Conservation (phyloP, 2,888 invertebrate species). For the Zaprionus lineosus region DNA sequence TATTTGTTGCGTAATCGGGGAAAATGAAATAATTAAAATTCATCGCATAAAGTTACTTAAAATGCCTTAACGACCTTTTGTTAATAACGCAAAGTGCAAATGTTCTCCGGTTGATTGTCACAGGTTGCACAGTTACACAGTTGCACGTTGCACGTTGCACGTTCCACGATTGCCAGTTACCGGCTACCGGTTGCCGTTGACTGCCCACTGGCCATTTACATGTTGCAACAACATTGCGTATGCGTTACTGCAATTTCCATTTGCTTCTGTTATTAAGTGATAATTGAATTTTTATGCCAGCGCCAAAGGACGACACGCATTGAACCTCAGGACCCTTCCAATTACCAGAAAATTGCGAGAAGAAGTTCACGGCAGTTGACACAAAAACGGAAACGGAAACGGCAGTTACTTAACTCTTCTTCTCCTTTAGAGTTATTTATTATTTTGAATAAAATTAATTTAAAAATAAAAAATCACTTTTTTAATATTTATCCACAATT, state of each 20-base stretch:
- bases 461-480: too few relatives aligned
- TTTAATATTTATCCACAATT: too few relatives aligned
- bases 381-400: not conserved
- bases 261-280: conserved; percentile 71
- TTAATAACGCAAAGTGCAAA: conserved; percentile 74
- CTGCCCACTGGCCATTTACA: conserved; percentile 31
- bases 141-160: conserved; percentile 14
- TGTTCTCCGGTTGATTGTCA: conserved; percentile 46
- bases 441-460: too few relatives aligned
- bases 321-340: conserved; percentile 38
- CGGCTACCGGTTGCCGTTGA: conserved; percentile 11
- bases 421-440: not conserved
- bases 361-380: conserved; percentile 22
- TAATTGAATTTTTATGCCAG: conserved; percentile 76
- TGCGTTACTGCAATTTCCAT: conserved; percentile 48
- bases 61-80: conserved; percentile 74
- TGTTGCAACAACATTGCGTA: conserved; percentile 29
- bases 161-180: conserved; percentile 9
- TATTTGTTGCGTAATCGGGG: conserved; percentile 55
- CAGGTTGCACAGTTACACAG: conserved; percentile 14
- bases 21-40: conserved; percentile 73
- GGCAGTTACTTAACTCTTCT: not conserved
- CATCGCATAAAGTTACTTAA: conserved; percentile 66
- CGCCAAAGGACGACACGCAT: conserved; percentile 41
- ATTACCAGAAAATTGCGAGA: too few relatives aligned